Evolutionary conservation across 2,888 invertebrate species (phyloP), one percentile per base, ranked within the genome.

Genomic region (Agrypnus murinus): DNA sequence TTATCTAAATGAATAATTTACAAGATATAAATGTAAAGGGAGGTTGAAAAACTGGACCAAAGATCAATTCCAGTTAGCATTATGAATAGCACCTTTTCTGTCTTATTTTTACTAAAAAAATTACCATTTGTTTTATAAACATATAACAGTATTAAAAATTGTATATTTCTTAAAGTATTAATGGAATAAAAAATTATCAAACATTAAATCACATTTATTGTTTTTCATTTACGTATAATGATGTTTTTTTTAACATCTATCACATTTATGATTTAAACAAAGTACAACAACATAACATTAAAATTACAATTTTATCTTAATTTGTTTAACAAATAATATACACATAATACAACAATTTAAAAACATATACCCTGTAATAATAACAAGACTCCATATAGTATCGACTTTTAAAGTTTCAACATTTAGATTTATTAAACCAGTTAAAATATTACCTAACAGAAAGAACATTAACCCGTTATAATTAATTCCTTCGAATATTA

Each of bases 401-500:
- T 84, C 81, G 9, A 90, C 83, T 2, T 88, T 82, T 60, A 89
- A 84, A 2, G 97, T 94, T 72, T 88, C 86, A 10, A 93, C 84
- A 9, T 86, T 84, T 81, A 95, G 87, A 86, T 98, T 98, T 4
- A 96, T 87, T 2, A 90, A 80, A 8, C 98, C 98, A 0, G 98
- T 98, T 12, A 94, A 81, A 32, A 97, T 75, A 87, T 98, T 98
- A 0, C 93, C 91, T 10, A 93, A 74, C 62, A 98, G 86, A 83
- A 98, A 98, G 84, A 93, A 95, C n/a, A 90, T 81, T 32, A 98
- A 86, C 0, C 95, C 95, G 86, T 95, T 96, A 73, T 89, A 90
- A 85, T 95, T 96, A 31, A 96, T 88, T 14, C 92, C 90, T 75
- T 91, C 89, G 60, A 93, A 87, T 72, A 94, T 87, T 40, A 88